Conservation (phyloP, 2,797 vertebrate species). For the Oreonectes daqikongensis region DNA sequence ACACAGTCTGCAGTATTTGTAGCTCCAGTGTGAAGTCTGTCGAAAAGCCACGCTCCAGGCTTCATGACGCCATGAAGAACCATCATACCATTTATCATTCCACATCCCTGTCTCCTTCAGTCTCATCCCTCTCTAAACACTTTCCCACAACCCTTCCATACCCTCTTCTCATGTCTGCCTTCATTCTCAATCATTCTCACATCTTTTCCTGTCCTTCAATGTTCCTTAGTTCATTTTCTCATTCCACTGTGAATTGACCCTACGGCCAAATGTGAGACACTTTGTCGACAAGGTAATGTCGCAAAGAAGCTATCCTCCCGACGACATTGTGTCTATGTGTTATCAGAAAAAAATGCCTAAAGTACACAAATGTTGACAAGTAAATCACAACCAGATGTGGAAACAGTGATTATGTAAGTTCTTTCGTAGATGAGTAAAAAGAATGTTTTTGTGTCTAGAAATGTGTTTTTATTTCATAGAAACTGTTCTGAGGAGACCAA, state of each 20-base stretch:
- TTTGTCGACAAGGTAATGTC: background rate
- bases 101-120: conserved; percentile 47
- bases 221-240: conserved; percentile 9
- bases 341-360: conserved; percentile 23
- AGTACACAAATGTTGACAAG: conserved; percentile 16
- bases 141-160: conserved; percentile 19
- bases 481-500: background rate
- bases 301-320: background rate
- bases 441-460: background rate
- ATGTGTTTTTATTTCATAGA: background rate
- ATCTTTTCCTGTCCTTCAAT: conserved; percentile 16
- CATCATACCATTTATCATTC: background rate
- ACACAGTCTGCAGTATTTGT: conserved; percentile 69
- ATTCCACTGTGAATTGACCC: conserved; percentile 8
- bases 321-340: background rate
- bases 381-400: conserved; percentile 30
- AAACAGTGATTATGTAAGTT: conserved; percentile 11
- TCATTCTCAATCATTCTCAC: conserved; percentile 16
- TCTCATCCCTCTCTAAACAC: conserved; percentile 12
- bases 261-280: conserved; percentile 5
- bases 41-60: conserved; percentile 35
- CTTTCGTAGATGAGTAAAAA: background rate
- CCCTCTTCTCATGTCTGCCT: background rate
- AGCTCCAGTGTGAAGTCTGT: conserved; percentile 62
- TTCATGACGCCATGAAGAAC: background rate